Base-by-base conservation (phyloP, 2,888 invertebrate species). In the Drosophila antonietae region DNA sequence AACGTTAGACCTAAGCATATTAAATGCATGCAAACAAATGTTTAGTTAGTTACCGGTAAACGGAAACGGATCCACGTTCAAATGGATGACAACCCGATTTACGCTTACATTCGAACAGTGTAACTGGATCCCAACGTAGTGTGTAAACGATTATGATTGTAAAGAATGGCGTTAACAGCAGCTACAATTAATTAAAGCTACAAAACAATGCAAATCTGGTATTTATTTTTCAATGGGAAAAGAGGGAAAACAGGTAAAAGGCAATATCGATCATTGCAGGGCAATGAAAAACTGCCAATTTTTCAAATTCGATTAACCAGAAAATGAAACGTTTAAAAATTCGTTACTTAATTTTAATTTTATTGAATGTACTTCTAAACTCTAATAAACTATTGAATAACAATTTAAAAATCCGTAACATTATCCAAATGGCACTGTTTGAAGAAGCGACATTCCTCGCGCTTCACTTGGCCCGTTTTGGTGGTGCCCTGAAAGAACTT, bases 381-480 rank as follows among this genome's bases (percentile, higher is more conserved):
- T 18, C 33, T 28, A 23, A 15, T 14, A 7, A 31, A 7, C n/a
- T 18, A 0, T 12, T 14, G 1, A 23, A 5, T 3, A 9, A 15
- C 9, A 0, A 7, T 12, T 93, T 91, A 95, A 88, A 95, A 94
- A 12, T 93, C 93, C 3, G 94, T 93, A 41, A 94, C 93, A 72
- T 93, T 93, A 78, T 93, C 94, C 76, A 96, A 93, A 90, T 93
- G 94, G 78, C 96, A 93, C 82, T 96, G 95, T 60, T 94, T 94
- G 84, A 96, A 96, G 91, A 96, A 96, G 67, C 94, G 94, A 83
- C 96, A 96, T 51, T 93, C 93, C 75, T 94, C 94, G 58, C 94
- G 93, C 41, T 92, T 92, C 47, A 90, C 89, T 10, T 91, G 89
- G 4, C 93, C 93, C 6, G 92, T 92, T 60, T 92, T 91, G 8